Base-by-base conservation (phyloP, 1,140 invertebrate genomes). In the Leucophenga varia region DNA sequence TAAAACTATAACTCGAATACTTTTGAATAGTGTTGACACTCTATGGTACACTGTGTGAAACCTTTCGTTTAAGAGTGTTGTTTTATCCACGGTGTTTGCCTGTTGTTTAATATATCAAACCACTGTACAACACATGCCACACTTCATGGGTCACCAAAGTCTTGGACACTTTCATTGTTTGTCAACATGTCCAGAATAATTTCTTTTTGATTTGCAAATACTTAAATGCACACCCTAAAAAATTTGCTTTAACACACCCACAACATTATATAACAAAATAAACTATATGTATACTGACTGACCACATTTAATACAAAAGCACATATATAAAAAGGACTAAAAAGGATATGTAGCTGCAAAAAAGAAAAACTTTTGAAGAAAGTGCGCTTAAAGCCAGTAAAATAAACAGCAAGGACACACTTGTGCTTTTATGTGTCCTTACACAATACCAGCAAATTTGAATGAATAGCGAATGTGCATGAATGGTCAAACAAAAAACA, bases 401-500 rank as follows among this genome's bases (percentile, higher is more conserved):
- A 46, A 43, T 43, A 39, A 54, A 41, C n/a, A n/a, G n/a, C n/a
- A n/a, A n/a, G n/a, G n/a, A n/a, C n/a, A n/a, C n/a, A 50, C 37
- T 53, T 44, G 51, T 37, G 38, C 34, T 42, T 38, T 19, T 21
- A 22, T 31, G 37, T 30, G 48, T 42, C 56, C 50, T 45, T 64
- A 64, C 60, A 63, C 59, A 50, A 22, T 37, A 19, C 20, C 32
- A 42, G 28, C 35, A 44, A 61, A 57, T 58, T 64, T 55, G 44
- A 55, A 55, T 55, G 53, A 47, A 48, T 53, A 39, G 41, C 49
- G 43, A 36, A 42, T n/a, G n/a, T 22, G 21, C 41, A 36, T 54
- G 42, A 52, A 52, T 55, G 60, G 52, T 64, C 60, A 59, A 64
- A 61, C 54, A 59, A n/a, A n/a, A n/a, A 63, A 48, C 61, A 67